phyloP scores from a whole-genome alignment of 2,888 invertebrate genomes.

The Trissolcus brochymenae region DNA sequence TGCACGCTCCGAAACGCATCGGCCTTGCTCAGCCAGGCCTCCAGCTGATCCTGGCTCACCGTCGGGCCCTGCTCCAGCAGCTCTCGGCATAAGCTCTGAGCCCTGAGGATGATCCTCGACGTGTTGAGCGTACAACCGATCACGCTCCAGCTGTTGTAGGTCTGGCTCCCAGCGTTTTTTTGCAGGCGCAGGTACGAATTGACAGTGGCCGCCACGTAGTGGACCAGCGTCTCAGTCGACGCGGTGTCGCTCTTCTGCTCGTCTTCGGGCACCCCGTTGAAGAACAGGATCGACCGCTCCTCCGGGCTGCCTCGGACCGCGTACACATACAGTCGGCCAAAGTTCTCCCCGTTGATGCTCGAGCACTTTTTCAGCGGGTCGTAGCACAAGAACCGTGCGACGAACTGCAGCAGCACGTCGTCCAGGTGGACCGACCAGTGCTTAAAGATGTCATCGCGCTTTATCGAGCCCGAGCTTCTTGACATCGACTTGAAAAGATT shows the following conservation, averaged over 20 bases:
- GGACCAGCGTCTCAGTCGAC: constrained; percentile 69
- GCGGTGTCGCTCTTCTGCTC: constrained; percentile 69
- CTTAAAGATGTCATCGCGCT: constrained; percentile 74
- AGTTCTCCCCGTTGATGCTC: constrained; percentile 72
- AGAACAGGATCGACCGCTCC: constrained; percentile 69
- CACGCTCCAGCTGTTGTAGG: constrained; percentile 80
- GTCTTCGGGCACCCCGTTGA: constrained; percentile 71
- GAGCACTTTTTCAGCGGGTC: constrained; percentile 72
- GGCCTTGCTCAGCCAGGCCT: constrained; percentile 77
- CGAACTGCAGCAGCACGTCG: constrained; percentile 70
- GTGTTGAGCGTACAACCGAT: constrained; percentile 80
- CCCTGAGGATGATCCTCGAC: constrained; percentile 79
- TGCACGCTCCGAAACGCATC: constrained; percentile 77
- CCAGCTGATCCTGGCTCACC: constrained; percentile 75
- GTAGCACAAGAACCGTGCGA: constrained; percentile 72
- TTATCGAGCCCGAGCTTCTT: constrained; percentile 74
- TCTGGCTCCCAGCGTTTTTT: constrained; percentile 78
- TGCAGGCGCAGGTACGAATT: constrained; percentile 85
- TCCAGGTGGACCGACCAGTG: constrained; percentile 74
- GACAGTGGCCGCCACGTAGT: constrained; percentile 87
- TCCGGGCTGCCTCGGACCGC: constrained; percentile 72
- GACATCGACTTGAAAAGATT: constrained; percentile 75
- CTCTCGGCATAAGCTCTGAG: constrained; percentile 79
- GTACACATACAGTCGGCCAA: constrained; percentile 72
- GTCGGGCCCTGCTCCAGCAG: constrained; percentile 74